These are phyloP conservation scores for Redunca redunca DNA, from an alignment of 2,113 vertebrate species.

Conservation along the genomic window DNA sequence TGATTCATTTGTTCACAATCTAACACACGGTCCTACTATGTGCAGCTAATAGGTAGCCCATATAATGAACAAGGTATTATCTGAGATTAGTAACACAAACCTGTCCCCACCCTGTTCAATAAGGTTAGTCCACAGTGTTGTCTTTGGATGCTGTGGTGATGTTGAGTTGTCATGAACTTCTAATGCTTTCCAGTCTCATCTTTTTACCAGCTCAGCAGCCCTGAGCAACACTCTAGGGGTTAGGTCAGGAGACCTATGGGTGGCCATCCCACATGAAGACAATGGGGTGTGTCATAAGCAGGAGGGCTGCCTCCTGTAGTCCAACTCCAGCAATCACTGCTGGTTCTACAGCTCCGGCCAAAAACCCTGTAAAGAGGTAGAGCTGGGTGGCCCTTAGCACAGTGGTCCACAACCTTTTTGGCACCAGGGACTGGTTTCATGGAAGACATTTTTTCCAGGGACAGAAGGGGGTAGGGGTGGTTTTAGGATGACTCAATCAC, in stretches of 20 bases:
- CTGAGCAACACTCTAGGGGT: not conserved
- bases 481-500: not conserved
- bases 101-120: not conserved
- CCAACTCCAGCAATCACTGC: not conserved
- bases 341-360: not conserved
- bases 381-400: not conserved
- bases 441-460: not conserved
- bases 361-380: not conserved
- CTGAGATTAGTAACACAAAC: not conserved
- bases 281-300: not conserved
- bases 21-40: not conserved
- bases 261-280: fast-evolving
- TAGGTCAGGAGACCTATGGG: not conserved
- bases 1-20: not conserved
- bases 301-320: not conserved
- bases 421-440: not conserved
- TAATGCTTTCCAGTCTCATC: not conserved
- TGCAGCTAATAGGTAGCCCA: not conserved
- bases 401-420: not conserved
- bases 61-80: not conserved
- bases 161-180: not conserved
- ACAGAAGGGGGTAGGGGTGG: not conserved
- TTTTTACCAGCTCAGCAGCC: not conserved
- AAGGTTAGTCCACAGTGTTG: not conserved
- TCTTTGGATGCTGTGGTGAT: not conserved